Percentiles rank a stretch among this genome's conserved stretches.
Evolutionary conservation across 1,140 invertebrate genomes (phyloP).

Genomic region (Adelges cooleyi): DNA sequence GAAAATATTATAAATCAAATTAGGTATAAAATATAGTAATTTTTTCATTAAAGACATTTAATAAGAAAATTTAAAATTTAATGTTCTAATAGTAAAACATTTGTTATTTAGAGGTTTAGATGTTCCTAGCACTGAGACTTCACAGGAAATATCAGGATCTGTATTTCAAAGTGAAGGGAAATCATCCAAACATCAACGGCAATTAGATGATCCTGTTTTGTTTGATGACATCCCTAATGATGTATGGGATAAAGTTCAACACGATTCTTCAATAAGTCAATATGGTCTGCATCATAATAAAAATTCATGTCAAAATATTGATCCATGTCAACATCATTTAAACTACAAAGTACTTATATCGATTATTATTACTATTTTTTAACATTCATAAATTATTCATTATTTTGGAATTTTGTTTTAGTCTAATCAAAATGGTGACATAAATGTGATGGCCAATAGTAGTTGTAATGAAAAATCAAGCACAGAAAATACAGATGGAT

Average conservation of each 20-base stretch:
- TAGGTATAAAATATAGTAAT: too few species aligned
- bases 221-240: conserved; percentile 23
- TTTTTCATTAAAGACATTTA: too few species aligned
- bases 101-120: neutral
- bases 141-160: conserved; percentile 48
- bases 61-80: too few species aligned
- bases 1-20: too few species aligned
- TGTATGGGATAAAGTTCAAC: conserved; percentile 25
- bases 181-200: conserved; percentile 42
- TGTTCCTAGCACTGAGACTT: conserved; percentile 25
- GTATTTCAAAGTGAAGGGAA: conserved; percentile 52
- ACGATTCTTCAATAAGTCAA: conserved; percentile 6
- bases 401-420: neutral
- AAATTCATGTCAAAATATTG: conserved; percentile 13
- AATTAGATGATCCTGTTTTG: conserved; percentile 23
- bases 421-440: conserved; percentile 24
- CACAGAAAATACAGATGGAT: conserved; percentile 19
- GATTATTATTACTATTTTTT: neutral
- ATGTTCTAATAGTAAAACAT: neutral
- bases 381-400: too few species aligned
- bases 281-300: conserved; percentile 20
- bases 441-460: conserved; percentile 15
- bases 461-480: conserved; percentile 18
- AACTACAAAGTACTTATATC: conserved; percentile 5
- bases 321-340: conserved; percentile 18